phyloP scores from a whole-genome alignment of 30 jellyfish, hydroid and myxozoan genomes.

The Morbakka virulenta region DNA sequence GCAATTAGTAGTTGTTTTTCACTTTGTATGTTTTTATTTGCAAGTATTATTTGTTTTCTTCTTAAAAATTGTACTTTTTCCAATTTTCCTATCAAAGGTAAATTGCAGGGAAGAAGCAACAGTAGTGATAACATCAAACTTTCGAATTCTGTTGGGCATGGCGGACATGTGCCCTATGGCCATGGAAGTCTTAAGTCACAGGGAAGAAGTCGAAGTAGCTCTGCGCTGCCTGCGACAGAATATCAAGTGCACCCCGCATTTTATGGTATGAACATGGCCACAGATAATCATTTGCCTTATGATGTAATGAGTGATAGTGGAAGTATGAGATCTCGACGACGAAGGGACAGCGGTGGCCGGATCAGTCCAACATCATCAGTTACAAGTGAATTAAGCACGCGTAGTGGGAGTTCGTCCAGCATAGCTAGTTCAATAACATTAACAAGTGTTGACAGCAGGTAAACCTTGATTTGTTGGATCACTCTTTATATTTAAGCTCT shows the following conservation, averaged over 20 bases:
- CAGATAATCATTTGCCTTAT: constrained; percentile 27
- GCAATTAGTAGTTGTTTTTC: too few species aligned
- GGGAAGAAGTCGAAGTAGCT: constrained; percentile 63
- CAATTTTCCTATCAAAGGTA: constrained; percentile 1
- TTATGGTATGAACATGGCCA: constrained; percentile 16
- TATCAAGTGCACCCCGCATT: constrained; percentile 30
- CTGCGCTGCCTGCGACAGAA: constrained; percentile 6
- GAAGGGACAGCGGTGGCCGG: constrained; percentile 84
- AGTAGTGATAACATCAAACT: constrained; percentile 58
- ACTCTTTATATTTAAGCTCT: background rate
- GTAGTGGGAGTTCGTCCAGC: constrained; percentile 97
- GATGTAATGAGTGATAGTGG: constrained; percentile 30
- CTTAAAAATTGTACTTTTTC: background rate
- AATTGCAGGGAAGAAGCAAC: constrained; percentile 34
- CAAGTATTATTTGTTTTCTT: background rate
- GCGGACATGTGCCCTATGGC: constrained; percentile 3
- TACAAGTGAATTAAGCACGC: constrained; percentile 75
- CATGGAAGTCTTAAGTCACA: constrained; percentile 23
- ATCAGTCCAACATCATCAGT: constrained; percentile 96
- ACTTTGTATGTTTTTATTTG: too few species aligned
- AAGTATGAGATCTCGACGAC: constrained; percentile 36
- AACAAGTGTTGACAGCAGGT: constrained; percentile 97
- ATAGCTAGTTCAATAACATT: constrained; percentile 84
- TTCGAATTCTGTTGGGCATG: constrained; percentile 42
- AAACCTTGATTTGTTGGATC: background rate